These are phyloP conservation scores for cattle (Bos taurus) DNA, from an alignment of 2,113 vertebrate genomes.

Conservation along the genomic window ARS-UCD2.0 NC_037333.1:6654001-6654500, in stretches of 20 bases:
- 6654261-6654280: background rate
- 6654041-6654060: background rate
- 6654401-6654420: background rate
- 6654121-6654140: background rate
- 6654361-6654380: background rate
- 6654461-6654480: background rate
- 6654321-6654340: background rate
- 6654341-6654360: background rate
- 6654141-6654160: slow-evolving; percentile 94
- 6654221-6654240: slow-evolving; percentile 99
- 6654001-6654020: background rate
- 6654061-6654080: slow-evolving; percentile 21
- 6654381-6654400: background rate
- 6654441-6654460: background rate
- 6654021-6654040: slow-evolving; percentile 14
- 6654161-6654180: slow-evolving; percentile 96
- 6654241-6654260: slow-evolving; percentile 79
- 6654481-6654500: background rate
- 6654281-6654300: background rate
- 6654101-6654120: background rate
- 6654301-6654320: background rate
- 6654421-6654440: background rate
- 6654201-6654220: slow-evolving; percentile 94
- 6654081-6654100: background rate
- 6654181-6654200: slow-evolving; percentile 98